These are phyloP conservation scores for Cuniculus paca DNA, from an alignment of 2,797 vertebrate genomes.

Conservation along the genomic window DNA sequence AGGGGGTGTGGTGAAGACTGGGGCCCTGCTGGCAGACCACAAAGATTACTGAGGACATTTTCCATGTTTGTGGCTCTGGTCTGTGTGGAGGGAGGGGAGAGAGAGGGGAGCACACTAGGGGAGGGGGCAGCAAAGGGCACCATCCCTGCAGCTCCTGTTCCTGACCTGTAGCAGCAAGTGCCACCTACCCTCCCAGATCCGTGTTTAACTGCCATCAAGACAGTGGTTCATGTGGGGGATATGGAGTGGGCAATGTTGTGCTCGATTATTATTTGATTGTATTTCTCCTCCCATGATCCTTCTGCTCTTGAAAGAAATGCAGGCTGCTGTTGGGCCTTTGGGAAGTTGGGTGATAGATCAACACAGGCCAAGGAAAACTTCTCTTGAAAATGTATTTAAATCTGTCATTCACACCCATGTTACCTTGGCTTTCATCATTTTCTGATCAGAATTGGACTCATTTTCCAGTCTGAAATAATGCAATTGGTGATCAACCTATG, in stretches of 20 bases:
- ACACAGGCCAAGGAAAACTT: not conserved
- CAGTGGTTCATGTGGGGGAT: not conserved
- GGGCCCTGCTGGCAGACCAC: slow-evolving; percentile 77
- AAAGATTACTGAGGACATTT: slow-evolving; percentile 70
- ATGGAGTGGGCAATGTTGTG: fast-evolving
- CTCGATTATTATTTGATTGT: fast-evolving
- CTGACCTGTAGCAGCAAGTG: not conserved
- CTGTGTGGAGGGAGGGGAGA: slow-evolving; percentile 16
- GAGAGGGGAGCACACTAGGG: not conserved
- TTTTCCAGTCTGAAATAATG: not conserved
- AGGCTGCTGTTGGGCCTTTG: not conserved
- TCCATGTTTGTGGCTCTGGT: slow-evolving; percentile 70
- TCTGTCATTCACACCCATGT: fast-evolving
- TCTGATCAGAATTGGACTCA: not conserved
- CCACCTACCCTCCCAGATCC: not conserved
- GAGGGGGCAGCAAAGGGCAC: not conserved
- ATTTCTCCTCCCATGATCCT: not conserved
- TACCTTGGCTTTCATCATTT: not conserved
- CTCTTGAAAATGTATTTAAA: not conserved
- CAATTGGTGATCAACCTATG: not conserved
- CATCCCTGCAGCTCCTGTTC: not conserved
- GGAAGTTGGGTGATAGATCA: not conserved
- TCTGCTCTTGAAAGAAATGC: not conserved
- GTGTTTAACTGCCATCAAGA: not conserved
- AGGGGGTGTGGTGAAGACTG: slow-evolving; percentile 75